These are phyloP conservation scores for Seira sanloemensis DNA, from an alignment of 2,888 invertebrate species.

Conservation along the genomic window DNA sequence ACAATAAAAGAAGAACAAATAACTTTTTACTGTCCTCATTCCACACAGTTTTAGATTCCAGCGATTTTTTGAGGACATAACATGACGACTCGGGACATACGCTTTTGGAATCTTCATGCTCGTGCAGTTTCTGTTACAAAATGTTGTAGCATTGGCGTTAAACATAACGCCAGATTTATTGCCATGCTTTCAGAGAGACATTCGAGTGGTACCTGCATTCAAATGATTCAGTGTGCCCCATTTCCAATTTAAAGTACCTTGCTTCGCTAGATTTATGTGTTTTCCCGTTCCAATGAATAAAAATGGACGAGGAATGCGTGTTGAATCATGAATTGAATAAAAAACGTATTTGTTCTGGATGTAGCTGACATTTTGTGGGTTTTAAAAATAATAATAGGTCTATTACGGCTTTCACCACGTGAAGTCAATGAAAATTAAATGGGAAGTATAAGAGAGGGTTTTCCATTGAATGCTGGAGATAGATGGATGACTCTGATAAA, in stretches of 20 bases:
- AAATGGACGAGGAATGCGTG: slow-evolving; percentile 9
- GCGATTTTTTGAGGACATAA: background rate
- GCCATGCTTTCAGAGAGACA: background rate
- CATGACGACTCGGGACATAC: background rate
- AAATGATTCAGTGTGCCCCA: slow-evolving; percentile 2
- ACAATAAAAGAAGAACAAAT: background rate
- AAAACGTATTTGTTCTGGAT: background rate
- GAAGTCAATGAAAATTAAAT: slow-evolving; percentile 12
- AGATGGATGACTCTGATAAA: slow-evolving; percentile 10
- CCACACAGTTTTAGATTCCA: background rate
- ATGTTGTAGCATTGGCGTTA: background rate
- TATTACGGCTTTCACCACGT: slow-evolving; percentile 14
- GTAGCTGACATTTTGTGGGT: slow-evolving; percentile 13
- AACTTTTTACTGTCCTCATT: background rate
- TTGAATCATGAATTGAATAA: background rate
- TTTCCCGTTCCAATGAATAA: slow-evolving; percentile 7
- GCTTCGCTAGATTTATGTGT: background rate
- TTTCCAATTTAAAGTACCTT: background rate
- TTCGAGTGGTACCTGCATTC: background rate
- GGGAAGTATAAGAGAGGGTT: background rate
- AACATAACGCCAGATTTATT: slow-evolving; percentile 7
- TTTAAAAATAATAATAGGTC: slow-evolving; percentile 13
- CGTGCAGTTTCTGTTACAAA: too few relatives aligned
- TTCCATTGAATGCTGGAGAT: background rate
- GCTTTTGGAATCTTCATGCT: background rate